Conservation (phyloP, 2,113 vertebrate genomes). For the Dissostichus mawsoni region DNA sequence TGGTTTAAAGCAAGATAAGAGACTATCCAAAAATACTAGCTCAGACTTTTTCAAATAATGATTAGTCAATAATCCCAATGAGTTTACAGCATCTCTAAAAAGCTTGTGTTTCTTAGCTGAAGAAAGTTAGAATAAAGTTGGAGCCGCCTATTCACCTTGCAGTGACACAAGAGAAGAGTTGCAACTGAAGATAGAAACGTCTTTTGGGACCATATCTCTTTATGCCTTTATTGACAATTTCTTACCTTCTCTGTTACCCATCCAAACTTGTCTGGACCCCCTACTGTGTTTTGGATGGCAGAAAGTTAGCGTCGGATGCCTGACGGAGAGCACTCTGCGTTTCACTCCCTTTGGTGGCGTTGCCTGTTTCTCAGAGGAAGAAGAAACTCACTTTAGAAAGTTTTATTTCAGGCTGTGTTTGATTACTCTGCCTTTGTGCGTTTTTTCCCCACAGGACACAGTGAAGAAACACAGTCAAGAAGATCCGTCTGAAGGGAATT, state of each 20-base stretch:
- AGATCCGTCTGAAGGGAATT: no score
- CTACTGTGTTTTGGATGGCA: slow-evolving; percentile 63
- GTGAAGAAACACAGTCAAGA: slow-evolving; percentile 35
- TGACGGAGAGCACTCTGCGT: slow-evolving; percentile 63
- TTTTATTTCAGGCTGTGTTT: slow-evolving; percentile 61
- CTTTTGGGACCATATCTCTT: slow-evolving; percentile 41
- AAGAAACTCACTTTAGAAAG: slow-evolving; percentile 59
- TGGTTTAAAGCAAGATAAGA: no score
- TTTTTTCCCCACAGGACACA: slow-evolving; percentile 35
- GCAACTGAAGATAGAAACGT: slow-evolving; percentile 29
- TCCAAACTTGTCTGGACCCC: slow-evolving; percentile 54
- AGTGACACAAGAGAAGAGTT: slow-evolving; percentile 1
- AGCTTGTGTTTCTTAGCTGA: not conserved
- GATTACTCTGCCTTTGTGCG: slow-evolving; percentile 58
- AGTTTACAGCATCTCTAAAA: no score
- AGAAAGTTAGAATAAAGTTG: slow-evolving; percentile 6
- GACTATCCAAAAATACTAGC: no score
- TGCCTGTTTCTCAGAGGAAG: slow-evolving; percentile 47
- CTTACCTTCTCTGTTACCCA: slow-evolving; percentile 45
- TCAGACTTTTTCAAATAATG: not conserved
- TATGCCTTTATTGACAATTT: slow-evolving; percentile 28
- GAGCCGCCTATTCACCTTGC: slow-evolving; percentile 12
- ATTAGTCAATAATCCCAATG: no score
- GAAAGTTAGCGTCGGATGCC: slow-evolving; percentile 47
- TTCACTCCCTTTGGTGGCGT: slow-evolving; percentile 61